Percentiles rank a stretch among this genome's conserved stretches.
These are phyloP conservation scores for Procavia capensis DNA, from an alignment of 2,113 vertebrate species.

Conservation along the genomic window DNA sequence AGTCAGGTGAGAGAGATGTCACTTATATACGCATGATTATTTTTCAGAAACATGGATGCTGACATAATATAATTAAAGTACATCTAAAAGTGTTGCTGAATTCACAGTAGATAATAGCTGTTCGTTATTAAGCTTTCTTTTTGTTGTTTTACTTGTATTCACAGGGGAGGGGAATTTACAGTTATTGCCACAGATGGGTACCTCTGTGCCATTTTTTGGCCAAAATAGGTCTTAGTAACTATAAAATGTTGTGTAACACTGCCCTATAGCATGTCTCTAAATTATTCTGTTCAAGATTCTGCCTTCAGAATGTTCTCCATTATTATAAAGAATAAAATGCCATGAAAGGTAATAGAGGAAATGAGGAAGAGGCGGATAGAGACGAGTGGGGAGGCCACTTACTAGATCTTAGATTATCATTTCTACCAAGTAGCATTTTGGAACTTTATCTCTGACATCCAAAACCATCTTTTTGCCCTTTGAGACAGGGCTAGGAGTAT, in stretches of 20 bases:
- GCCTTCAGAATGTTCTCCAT: background rate
- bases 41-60: background rate
- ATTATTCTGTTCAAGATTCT: background rate
- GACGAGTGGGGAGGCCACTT: background rate
- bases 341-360: background rate
- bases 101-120: background rate
- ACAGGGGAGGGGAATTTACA: background rate
- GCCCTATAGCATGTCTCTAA: conserved; percentile 16
- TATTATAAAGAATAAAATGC: background rate
- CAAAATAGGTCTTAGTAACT: background rate
- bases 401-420: background rate
- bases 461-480: background rate
- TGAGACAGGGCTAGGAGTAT: background rate
- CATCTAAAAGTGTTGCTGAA: background rate
- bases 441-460: background rate
- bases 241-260: background rate
- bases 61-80: background rate
- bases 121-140: background rate
- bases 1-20: background rate
- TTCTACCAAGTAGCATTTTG: background rate
- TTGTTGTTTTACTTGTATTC: background rate
- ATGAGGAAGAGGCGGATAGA: background rate
- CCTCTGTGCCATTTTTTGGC: conserved; percentile 25
- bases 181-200: background rate
- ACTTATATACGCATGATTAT: background rate